phyloP scores from a whole-genome alignment of 2,797 vertebrate species.

The Nyctalus aviator region DNA sequence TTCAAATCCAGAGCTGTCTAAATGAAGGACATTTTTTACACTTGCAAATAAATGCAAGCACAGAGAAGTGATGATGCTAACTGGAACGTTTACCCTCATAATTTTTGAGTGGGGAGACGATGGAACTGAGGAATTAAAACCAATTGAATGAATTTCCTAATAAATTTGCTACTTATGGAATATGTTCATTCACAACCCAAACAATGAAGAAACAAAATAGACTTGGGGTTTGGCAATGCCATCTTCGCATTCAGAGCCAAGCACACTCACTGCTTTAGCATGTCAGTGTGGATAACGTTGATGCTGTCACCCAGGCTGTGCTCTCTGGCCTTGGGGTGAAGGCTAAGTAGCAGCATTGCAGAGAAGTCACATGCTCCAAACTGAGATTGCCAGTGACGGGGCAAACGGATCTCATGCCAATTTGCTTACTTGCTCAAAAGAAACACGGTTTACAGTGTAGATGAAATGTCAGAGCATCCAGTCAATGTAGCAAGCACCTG shows the following conservation, averaged over 20 bases:
- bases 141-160: not conserved
- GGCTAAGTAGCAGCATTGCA: fast-evolving
- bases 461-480: not conserved
- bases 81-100: not conserved
- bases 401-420: not conserved
- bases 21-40: not conserved
- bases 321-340: not conserved
- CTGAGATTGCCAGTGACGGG: no score
- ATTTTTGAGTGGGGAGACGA: not conserved
- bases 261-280: not conserved
- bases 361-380: not conserved
- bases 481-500: not conserved
- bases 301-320: fast-evolving
- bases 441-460: not conserved
- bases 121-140: not conserved
- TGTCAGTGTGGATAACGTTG: not conserved
- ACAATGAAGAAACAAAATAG: not conserved
- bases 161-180: not conserved
- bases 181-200: not conserved
- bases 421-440: not conserved
- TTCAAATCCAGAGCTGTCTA: not conserved
- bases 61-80: not conserved
- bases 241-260: not conserved
- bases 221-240: not conserved
- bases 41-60: not conserved